phyloP scores from a whole-genome alignment of 1,140 invertebrate genomes.

The Propsilocerus akamusi region DNA sequence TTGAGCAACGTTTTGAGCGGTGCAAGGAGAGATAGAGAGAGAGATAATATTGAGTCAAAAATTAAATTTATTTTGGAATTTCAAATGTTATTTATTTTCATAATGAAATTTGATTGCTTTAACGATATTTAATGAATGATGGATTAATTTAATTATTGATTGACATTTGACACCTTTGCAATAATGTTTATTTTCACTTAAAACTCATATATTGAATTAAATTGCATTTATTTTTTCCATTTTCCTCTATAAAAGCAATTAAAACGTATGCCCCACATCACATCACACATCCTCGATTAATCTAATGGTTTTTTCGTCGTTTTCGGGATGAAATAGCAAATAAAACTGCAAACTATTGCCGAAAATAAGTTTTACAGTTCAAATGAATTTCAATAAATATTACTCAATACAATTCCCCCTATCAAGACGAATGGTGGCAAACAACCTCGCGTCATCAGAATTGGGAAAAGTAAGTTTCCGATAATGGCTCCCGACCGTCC shows the following conservation, averaged over 20 bases:
- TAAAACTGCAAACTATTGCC: background rate
- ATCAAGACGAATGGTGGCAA: constrained; percentile 21
- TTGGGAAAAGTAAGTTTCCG: constrained; percentile 19
- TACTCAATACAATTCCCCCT: constrained; percentile 15
- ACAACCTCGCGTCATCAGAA: constrained; percentile 18
- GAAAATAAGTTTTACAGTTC: background rate
- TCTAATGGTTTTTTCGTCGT: background rate
- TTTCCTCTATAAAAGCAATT: background rate
- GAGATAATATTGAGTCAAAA: too few relatives aligned
- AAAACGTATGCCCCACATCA: background rate
- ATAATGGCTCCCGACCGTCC: constrained; percentile 19
- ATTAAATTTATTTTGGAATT: too few relatives aligned
- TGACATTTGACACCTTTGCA: too few relatives aligned
- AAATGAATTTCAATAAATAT: constrained; percentile 2
- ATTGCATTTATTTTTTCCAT: too few relatives aligned
- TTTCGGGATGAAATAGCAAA: background rate
- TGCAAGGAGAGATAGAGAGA: too few relatives aligned
- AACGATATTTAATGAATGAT: too few relatives aligned
- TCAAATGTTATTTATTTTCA: too few relatives aligned
- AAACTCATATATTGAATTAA: too few relatives aligned
- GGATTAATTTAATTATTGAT: too few relatives aligned
- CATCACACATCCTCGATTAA: background rate
- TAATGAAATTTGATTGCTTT: too few relatives aligned
- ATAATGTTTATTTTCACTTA: too few relatives aligned
- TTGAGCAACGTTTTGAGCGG: too few relatives aligned